These are phyloP conservation scores for Laticauda colubrina DNA, from an alignment of 2,113 vertebrate species.

Conservation along the genomic window DNA sequence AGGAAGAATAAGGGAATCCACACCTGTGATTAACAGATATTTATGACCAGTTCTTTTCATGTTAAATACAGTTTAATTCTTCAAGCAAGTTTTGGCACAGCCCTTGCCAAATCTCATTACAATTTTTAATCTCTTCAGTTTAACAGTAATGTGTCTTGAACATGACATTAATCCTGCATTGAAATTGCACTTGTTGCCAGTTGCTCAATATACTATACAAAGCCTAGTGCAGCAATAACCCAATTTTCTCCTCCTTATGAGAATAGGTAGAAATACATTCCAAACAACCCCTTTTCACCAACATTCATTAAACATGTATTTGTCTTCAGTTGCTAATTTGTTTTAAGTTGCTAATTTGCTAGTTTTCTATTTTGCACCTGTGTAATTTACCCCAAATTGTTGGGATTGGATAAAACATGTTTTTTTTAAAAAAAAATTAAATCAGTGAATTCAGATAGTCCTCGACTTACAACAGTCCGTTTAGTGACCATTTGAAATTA, in stretches of 20 bases:
- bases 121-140: neutral
- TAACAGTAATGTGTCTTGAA: neutral
- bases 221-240: neutral
- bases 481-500: too few species aligned
- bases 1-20: neutral
- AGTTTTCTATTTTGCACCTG: neutral
- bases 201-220: neutral
- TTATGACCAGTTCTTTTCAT: neutral
- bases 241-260: neutral
- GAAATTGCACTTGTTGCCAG: neutral
- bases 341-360: neutral
- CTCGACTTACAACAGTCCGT: too few species aligned
- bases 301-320: neutral
- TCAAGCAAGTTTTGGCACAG: neutral
- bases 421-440: neutral
- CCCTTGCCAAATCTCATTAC: neutral
- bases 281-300: neutral
- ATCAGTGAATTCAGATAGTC: neutral
- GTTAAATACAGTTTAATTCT: neutral
- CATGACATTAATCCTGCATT: neutral
- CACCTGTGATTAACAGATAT: neutral
- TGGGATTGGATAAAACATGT: neutral
- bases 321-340: neutral
- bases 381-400: neutral
- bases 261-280: neutral